Base-by-base conservation (phyloP, 2,113 vertebrate genomes). In the Ageneiosus marmoratus region DNA sequence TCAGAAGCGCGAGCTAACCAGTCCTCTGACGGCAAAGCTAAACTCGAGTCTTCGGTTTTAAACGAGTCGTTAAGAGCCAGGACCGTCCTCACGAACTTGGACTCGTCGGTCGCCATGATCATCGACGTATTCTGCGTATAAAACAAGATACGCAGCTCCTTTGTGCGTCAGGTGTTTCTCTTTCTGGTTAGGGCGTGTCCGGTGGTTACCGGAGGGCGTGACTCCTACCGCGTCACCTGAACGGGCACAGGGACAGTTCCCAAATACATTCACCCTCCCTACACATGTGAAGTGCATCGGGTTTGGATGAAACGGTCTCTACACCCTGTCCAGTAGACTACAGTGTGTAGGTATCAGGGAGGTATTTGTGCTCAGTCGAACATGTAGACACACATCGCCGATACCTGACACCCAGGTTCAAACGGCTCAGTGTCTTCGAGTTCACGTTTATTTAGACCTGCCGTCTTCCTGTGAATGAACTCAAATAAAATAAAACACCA, bases 11-110 rank as follows among this genome's bases (percentile, higher is more conserved):
- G 75, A 0, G 48, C 16, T 0, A 82, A 16, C 2, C 1, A 44
- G 3, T 74, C 87, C 60, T 88, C 82, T 27, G 81, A 56, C 24
- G 93, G 93, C 69, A 94, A 27, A 77, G 92, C 92, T 81, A 94
- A 86, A 5, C 89, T 94, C n/a, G 89, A 85, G 89, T 94, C 92
- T 0, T 79, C 70, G 83, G 81, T 48, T 55, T 48, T 18, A 8
- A 63, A 70, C 2, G 63, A 9, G 20, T 83, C 84, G 20, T n/a
- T 84, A 5, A 51, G 84, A 18, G 84, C 80, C 13, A 92, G 27
- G 0, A 88, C 85, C 0, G 93, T 90, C 44, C 89, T 91, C 3
- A 91, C 82, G 53, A 89, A 92, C 34, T 22, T 60, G 32, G 79
- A 44, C 48, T 89, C 88, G 0, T 88, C 89, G 86, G 86, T 60